Base-by-base conservation (phyloP, 2,888 invertebrate species). In the Baccha elongata region DNA sequence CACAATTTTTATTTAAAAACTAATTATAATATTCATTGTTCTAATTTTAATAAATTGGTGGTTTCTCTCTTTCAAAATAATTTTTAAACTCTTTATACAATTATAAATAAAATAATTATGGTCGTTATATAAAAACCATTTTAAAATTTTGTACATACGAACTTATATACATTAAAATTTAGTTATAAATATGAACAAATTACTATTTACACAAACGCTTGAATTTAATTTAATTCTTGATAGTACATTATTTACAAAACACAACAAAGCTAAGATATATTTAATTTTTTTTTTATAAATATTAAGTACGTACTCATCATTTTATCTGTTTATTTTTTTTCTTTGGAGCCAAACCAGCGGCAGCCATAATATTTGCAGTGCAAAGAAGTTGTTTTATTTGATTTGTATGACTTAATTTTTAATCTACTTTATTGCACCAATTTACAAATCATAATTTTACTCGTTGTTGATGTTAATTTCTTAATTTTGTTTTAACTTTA, bases 391-490 rank as follows among this genome's bases (percentile, higher is more conserved):
- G 40, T 21, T 62, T 71, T 58, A n/a, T 37, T 72, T 53, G 52
- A 71, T 74, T 65, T 50, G 37, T 52, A 40, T 62, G 21, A 53
- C 52, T 79, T 71, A 40, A 42, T 37, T 67, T 68, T 72, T 80
- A 83, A 69, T 78, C 46, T 46, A 68, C 42, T 60, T 85, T 87
- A 87, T 88, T 88, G 87, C 88, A 87, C 89, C 87, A 86, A 81
- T 85, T 78, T 6, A 78, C 44, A 78, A 76, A 71, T 76, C 19
- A 58, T 46, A 17, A 32, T 37, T 40, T 58, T 55, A 46, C 10
- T 40, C 32, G 29, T 32, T 10, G 17, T 37, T 46, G 37, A 35
- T 17, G 50, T 50, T 62, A 23, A 15, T 37, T 21, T 58, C 15
- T 40, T 13, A 6, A 13, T 21, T 21, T 55, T 3, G n/a, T 29